Conservation (phyloP, 2,797 vertebrate genomes). For the Scolopax bukidnonensis region DNA sequence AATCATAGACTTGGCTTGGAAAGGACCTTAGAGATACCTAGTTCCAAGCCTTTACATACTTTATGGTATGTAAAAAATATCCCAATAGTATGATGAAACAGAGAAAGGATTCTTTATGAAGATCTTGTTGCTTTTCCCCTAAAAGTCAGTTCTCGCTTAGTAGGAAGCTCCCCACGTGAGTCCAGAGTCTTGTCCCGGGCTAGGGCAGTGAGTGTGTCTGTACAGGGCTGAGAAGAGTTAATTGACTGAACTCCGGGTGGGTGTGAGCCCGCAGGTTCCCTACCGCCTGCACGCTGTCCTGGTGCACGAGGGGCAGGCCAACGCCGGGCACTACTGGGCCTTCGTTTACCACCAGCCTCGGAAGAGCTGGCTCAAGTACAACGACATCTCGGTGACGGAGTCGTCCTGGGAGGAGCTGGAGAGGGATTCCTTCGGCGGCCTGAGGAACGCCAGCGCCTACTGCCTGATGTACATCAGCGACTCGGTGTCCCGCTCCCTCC, state of each 20-base stretch:
- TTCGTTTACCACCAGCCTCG: slow-evolving; percentile 88
- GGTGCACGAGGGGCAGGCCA: slow-evolving; percentile 96
- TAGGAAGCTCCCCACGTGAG: not conserved
- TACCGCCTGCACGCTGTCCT: slow-evolving; percentile 93
- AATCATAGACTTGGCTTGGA: too few relatives aligned
- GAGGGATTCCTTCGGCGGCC: slow-evolving; percentile 93
- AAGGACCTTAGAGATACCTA: too few relatives aligned
- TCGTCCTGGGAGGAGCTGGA: slow-evolving; percentile 95
- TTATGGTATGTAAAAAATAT: not conserved
- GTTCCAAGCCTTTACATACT: not conserved
- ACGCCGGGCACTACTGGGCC: slow-evolving; percentile 97
- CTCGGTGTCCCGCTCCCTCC: slow-evolving; percentile 74
- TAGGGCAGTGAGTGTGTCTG: not conserved
- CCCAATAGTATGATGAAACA: not conserved
- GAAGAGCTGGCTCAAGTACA: slow-evolving; percentile 93
- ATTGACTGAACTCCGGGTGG: not conserved
- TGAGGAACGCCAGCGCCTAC: slow-evolving; percentile 95
- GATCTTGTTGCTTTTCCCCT: not conserved
- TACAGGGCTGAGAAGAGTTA: not conserved
- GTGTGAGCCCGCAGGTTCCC: slow-evolving; percentile 82
- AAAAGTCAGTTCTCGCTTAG: not conserved
- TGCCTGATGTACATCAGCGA: slow-evolving; percentile 96
- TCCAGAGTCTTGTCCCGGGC: not conserved
- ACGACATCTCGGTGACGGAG: slow-evolving; percentile 91
- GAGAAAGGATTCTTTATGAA: not conserved